Base-by-base conservation (phyloP, 1,140 invertebrate species). In the Phenacoccus solenopsis region DNA sequence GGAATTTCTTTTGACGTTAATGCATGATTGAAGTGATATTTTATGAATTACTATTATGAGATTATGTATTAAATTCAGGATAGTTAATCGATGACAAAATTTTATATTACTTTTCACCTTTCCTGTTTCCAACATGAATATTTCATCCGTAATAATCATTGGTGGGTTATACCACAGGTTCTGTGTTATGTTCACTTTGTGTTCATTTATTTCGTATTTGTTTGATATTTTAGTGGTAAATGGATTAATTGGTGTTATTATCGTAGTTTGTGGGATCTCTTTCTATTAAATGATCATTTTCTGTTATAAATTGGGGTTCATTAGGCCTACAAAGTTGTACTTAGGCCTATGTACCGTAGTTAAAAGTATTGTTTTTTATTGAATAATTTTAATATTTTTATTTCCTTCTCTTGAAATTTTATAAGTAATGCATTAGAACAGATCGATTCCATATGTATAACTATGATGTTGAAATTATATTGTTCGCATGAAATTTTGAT, bases 1-100 rank as follows among this genome's bases (percentile, higher is more conserved):
- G 75, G 76, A 73, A 76, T 76, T 72, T 61, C 75, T 49, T 49
- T 49, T n/a, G 38, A 49, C 76, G 72, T 72, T 73, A 28, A 49
- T 49, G 4, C 16, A 49, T n/a, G 16, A 49, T 49, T n/a, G 38
- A 49, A 49, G 38, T 49, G 16, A 49, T 49, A 49, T 49, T 67
- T 67, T 67, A 13, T 24, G n/a, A 12, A 27, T 67, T 25, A 12
- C 24, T 12, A 67, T 22, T 24, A 67, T 38, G 35, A n/a, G 35
- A n/a, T n/a, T n/a, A n/a, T n/a, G n/a, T n/a, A n/a, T n/a, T n/a
- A n/a, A n/a, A n/a, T n/a, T n/a, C 13, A 16, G 10, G 64, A 4
- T 25, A 12, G 10, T 13, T 5, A 24, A 16, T 35, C 24, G 35
- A 20, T 69, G 12, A 20, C 20, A 3, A 69, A 28, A 22, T 3